These are phyloP conservation scores for Protobothrops flavoviridis DNA, from an alignment of 2,113 vertebrate species.

Conservation along the genomic window DNA sequence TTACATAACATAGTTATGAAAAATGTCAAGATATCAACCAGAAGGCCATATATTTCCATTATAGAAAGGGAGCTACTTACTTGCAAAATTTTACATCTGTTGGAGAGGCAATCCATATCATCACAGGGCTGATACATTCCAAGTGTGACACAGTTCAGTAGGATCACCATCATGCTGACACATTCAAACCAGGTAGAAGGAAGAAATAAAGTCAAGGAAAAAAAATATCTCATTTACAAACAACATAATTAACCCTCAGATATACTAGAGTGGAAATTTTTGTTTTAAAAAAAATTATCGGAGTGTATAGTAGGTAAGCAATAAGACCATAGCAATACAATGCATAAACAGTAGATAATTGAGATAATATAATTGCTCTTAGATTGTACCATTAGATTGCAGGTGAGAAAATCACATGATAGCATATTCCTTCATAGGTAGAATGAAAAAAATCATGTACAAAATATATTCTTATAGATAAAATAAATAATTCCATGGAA, in stretches of 20 bases:
- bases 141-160: conserved; percentile 94
- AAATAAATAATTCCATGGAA: background rate
- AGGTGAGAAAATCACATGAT: background rate
- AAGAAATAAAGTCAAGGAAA: background rate
- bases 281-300: background rate
- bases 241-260: background rate
- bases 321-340: background rate
- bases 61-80: conserved; percentile 67
- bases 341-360: background rate
- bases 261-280: background rate
- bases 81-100: conserved; percentile 94
- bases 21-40: conserved; percentile 2
- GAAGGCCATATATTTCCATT: background rate
- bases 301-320: background rate
- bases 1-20: background rate
- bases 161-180: conserved; percentile 95
- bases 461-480: background rate
- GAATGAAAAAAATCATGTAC: background rate
- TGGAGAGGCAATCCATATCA: conserved; percentile 93
- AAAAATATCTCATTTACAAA: background rate
- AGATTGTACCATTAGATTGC: background rate
- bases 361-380: background rate
- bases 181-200: conserved; percentile 91
- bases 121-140: conserved; percentile 98
- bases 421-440: background rate